phyloP scores from a whole-genome alignment of 2,797 vertebrate genomes.

The Clamator glandarius region DNA sequence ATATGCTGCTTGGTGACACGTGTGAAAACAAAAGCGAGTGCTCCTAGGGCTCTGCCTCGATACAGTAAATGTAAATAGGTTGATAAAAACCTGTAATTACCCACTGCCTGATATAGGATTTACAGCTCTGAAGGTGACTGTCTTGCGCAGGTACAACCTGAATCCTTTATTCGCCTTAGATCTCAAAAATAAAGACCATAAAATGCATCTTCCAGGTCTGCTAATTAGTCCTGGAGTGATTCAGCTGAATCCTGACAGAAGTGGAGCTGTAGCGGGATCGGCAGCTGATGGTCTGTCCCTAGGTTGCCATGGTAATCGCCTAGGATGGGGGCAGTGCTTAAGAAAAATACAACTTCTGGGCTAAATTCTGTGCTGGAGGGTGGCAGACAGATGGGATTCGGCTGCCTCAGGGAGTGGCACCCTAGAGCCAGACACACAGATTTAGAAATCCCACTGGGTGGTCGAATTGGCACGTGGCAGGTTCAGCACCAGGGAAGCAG shows the following conservation, averaged over 20 bases:
- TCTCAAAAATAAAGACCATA: neutral
- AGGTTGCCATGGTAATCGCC: constrained; percentile 35
- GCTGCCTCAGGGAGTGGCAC: neutral
- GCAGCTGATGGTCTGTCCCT: neutral
- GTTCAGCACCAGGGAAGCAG: neutral
- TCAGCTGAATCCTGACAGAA: neutral
- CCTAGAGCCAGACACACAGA: neutral
- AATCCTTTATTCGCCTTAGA: neutral
- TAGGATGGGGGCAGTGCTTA: neutral
- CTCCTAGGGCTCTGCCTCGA: neutral
- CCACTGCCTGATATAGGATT: accelerated
- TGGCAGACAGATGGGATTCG: neutral
- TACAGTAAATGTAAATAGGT: neutral
- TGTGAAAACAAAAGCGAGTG: neutral
- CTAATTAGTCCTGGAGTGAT: neutral
- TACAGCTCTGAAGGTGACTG: neutral
- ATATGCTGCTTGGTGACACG: neutral
- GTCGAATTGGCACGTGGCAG: neutral
- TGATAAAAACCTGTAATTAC: neutral
- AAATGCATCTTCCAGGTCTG: neutral
- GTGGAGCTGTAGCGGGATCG: neutral
- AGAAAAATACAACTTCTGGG: neutral
- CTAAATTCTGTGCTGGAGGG: neutral
- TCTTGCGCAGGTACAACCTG: neutral
- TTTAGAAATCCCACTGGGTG: neutral